Conservation (phyloP, 2,888 invertebrate species). For the Eupithecia tripunctaria region DNA sequence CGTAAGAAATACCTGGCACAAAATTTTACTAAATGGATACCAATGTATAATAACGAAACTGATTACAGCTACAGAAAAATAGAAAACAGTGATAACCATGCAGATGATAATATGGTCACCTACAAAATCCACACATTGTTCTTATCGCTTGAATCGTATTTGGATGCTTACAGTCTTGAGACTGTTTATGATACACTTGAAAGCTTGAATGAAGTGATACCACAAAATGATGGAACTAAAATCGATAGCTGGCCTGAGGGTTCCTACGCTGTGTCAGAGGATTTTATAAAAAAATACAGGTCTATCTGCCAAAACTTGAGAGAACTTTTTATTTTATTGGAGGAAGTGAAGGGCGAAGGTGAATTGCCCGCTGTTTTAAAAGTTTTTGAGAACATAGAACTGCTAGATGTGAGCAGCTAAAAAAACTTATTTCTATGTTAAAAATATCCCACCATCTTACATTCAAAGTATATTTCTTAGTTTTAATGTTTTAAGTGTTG, state of each 20-base stretch:
- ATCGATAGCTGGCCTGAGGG: constrained; percentile 43
- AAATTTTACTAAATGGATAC: constrained; percentile 44
- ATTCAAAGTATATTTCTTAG: neutral
- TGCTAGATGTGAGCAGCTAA: constrained; percentile 39
- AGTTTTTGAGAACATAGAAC: constrained; percentile 62
- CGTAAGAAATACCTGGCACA: constrained; percentile 56
- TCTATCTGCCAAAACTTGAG: constrained; percentile 58
- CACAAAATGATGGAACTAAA: no score
- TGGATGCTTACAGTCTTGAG: constrained; percentile 68
- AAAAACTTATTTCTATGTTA: neutral
- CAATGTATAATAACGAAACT: constrained; percentile 23
- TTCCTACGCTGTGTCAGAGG: constrained; percentile 62
- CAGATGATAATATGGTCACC: constrained; percentile 43
- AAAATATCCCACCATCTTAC: neutral
- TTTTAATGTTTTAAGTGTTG: neutral
- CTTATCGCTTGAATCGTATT: constrained; percentile 65
- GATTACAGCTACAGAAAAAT: constrained; percentile 55
- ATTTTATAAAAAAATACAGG: constrained; percentile 68
- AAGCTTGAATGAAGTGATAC: constrained; percentile 60
- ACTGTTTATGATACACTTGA: constrained; percentile 64
- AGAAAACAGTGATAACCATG: constrained; percentile 31
- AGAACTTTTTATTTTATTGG: constrained; percentile 57
- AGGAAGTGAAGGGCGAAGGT: constrained; percentile 50
- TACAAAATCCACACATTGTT: constrained; percentile 62
- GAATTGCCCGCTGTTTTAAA: constrained; percentile 56